phyloP scores from a whole-genome alignment of 2,797 vertebrate species.

The Halcyon badia region DNA sequence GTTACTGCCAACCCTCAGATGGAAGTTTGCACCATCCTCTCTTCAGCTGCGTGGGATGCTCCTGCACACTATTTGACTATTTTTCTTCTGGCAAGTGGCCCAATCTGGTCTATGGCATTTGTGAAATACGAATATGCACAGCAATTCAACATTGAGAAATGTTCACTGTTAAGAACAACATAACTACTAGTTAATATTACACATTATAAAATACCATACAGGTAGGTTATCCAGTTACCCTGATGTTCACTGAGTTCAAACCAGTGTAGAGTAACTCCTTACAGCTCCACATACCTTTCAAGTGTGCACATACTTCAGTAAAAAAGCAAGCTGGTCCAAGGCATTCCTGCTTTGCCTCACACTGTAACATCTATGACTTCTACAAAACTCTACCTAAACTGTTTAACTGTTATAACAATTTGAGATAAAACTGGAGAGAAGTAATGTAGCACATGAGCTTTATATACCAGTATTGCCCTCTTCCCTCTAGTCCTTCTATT shows the following conservation, averaged over 20 bases:
- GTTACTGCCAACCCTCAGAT: neutral
- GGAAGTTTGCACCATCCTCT: neutral
- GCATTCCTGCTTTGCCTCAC: neutral
- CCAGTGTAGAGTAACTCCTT: neutral
- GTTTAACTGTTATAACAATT: neutral
- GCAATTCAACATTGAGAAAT: neutral
- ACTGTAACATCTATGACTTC: neutral
- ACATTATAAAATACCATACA: too few relatives aligned
- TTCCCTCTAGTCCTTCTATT: too few relatives aligned
- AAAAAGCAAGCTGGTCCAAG: neutral
- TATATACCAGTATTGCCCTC: neutral
- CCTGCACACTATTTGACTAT: neutral
- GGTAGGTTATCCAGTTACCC: neutral
- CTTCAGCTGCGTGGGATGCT: accelerated
- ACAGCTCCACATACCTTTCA: neutral
- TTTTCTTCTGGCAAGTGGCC: neutral
- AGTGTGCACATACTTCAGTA: neutral
- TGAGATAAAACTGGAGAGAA: neutral
- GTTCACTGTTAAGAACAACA: neutral
- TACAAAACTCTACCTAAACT: neutral
- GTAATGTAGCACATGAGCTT: neutral
- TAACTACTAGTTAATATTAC: neutral
- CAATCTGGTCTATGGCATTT: neutral
- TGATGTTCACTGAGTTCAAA: neutral
- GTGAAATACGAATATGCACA: neutral